Conservation (phyloP, 2,888 invertebrate genomes). For the Girardia tigrina region DNA sequence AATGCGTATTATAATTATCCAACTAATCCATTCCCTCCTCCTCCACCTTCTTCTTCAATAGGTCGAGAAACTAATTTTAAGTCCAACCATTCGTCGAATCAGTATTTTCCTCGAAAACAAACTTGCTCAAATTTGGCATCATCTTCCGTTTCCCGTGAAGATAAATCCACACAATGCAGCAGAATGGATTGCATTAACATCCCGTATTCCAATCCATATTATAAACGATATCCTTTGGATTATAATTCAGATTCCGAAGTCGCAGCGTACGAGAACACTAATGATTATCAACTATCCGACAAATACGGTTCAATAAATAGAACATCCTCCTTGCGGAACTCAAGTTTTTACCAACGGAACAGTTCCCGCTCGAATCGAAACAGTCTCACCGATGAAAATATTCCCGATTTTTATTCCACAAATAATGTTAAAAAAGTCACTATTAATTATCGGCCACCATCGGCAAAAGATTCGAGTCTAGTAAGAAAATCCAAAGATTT, state of each 20-base stretch:
- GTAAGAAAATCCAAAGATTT: not conserved
- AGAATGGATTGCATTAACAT: not conserved
- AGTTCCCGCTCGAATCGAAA: not conserved
- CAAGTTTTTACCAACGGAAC: not conserved
- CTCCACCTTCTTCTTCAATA: no score
- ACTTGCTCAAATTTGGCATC: not conserved
- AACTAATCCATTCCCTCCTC: not conserved
- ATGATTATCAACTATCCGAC: not conserved
- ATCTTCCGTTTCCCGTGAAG: not conserved
- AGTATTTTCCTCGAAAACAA: conserved; percentile 7
- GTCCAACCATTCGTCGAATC: not conserved
- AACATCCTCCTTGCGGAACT: not conserved
- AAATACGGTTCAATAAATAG: conserved; percentile 1
- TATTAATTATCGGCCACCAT: not conserved
- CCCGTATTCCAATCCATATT: not conserved
- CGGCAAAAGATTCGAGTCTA: not conserved
- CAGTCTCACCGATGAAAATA: not conserved
- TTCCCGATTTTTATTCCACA: not conserved
- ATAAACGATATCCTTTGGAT: conserved; percentile 3
- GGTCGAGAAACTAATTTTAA: conserved; percentile 1
- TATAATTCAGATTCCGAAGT: conserved; percentile 4
- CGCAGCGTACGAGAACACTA: not conserved
- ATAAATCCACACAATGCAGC: conserved; percentile 5
- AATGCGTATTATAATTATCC: not conserved
- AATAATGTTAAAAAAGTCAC: not conserved